Evolutionary conservation across 2,888 invertebrate species (phyloP), one percentile per base, ranked within the genome.

Genomic region (Chymomyza procnemis): DNA sequence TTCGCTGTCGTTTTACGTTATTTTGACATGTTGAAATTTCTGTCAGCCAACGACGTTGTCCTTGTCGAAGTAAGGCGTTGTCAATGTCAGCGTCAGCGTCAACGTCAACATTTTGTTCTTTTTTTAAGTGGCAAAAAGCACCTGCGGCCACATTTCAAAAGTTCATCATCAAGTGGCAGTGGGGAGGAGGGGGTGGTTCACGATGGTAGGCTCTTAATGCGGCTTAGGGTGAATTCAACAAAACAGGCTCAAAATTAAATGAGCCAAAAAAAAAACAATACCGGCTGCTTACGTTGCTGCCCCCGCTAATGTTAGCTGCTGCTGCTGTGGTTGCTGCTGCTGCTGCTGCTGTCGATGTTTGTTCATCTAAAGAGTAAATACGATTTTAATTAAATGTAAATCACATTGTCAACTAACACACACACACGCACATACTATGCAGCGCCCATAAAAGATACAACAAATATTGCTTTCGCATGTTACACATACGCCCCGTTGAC

Each of bases 371-470:
- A 79, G 86, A 84, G 86, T 83, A 83, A 84, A 86, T 84, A 82
- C 83, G 80, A 86, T 85, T 84, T 86, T 84, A 84, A 84, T 84
- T 86, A 84, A 84, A 84, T 86, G 87, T 86, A 87, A 84, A 85
- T 86, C 85, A 82, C 82, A 79, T 86, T 85, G 80, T 82, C 85
- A 86, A 74, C 85, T 78, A 71, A 66, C 75, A 78, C 65, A 67
- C 64, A 60, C 21, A 48, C 4, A 34, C 30, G 19, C 8, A 16
- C 61, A 34, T 9, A 30, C 19, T 16, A 60, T 21, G 22, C 60
- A 48, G 21, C 16, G 61, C 21, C 21, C 52, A 66, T 59, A n/a
- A 55, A 59, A 61, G 52, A 57, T 56, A 12, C 59, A 48, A 22
- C 63, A 58, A 59, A 50, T 61, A 65, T 60, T 72, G 72, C 67